Evolutionary conservation across 2,888 invertebrate species (phyloP).

Genomic region (Plemyria rubiginata): DNA sequence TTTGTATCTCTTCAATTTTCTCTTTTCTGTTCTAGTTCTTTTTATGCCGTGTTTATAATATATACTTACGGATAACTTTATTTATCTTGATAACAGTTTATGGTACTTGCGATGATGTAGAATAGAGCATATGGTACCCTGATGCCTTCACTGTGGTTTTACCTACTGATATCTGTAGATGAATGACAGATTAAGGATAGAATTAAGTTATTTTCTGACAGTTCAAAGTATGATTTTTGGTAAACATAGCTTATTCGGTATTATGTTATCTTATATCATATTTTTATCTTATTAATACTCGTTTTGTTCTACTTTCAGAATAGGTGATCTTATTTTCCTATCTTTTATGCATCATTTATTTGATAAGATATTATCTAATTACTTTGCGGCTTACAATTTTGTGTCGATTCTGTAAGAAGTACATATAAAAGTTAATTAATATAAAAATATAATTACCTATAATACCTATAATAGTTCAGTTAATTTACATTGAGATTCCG

Average conservation of each 20-base stretch:
- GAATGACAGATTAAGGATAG: slow-evolving; percentile 2
- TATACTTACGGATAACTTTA: background rate
- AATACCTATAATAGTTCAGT: no score
- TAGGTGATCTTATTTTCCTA: background rate
- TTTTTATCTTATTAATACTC: background rate
- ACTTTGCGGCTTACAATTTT: background rate
- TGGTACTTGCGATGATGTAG: background rate
- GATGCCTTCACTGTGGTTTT: background rate
- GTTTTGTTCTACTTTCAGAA: background rate
- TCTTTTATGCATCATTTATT: background rate
- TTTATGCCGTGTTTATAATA: background rate
- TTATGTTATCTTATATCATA: background rate
- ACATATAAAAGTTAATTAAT: no score
- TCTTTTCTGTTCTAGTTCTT: background rate
- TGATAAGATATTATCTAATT: background rate
- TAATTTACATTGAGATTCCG: no score
- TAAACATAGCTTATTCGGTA: background rate
- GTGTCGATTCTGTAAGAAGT: background rate
- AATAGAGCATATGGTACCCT: no score
- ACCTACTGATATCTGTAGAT: slow-evolving; percentile 12
- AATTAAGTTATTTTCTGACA: slow-evolving; percentile 4
- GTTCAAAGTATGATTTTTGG: background rate
- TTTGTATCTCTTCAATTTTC: slow-evolving; percentile 31
- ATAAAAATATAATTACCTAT: no score
- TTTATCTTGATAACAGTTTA: background rate